These are phyloP conservation scores for Yoshiicerus persimilis DNA, from an alignment of 1,140 invertebrate species.

Conservation along the genomic window DNA sequence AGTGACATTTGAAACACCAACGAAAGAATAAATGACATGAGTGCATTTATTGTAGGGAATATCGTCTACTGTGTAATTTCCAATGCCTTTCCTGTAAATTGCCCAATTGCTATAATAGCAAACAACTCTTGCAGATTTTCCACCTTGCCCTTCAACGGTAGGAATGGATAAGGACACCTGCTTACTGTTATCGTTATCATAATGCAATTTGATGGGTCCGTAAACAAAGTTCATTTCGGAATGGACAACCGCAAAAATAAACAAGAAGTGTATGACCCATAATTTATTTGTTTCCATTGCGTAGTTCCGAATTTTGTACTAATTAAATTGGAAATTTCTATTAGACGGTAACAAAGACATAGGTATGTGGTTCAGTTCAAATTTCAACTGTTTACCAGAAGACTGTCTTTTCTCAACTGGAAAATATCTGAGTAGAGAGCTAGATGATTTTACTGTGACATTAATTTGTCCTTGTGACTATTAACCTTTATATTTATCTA, in stretches of 20 bases:
- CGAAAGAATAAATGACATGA: slow-evolving; percentile 55
- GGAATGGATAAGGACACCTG: background rate
- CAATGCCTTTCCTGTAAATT: slow-evolving; percentile 50
- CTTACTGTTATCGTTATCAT: background rate
- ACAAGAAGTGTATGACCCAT: background rate
- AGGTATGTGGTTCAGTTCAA: no score
- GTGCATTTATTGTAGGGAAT: slow-evolving; percentile 55
- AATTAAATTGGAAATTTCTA: no score
- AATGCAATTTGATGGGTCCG: background rate
- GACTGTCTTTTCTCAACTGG: no score
- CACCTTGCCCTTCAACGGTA: slow-evolving; percentile 31
- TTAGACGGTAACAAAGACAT: no score
- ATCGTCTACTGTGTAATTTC: slow-evolving; percentile 54
- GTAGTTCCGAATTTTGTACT: no score
- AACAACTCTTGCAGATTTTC: slow-evolving; percentile 64
- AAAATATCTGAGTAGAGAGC: no score
- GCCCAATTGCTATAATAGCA: slow-evolving; percentile 74
- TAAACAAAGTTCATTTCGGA: background rate
- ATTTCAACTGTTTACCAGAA: no score
- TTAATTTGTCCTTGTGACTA: no score
- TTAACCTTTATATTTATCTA: no score
- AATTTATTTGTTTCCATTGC: background rate
- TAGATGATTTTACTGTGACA: no score
- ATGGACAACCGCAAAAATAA: background rate
- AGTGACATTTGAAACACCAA: slow-evolving; percentile 53